A percentile compares a stretch with the other conserved stretches of the same genome.
Conservation (phyloP, 1,140 invertebrate species). For the Megalonaias nervosa region DNA sequence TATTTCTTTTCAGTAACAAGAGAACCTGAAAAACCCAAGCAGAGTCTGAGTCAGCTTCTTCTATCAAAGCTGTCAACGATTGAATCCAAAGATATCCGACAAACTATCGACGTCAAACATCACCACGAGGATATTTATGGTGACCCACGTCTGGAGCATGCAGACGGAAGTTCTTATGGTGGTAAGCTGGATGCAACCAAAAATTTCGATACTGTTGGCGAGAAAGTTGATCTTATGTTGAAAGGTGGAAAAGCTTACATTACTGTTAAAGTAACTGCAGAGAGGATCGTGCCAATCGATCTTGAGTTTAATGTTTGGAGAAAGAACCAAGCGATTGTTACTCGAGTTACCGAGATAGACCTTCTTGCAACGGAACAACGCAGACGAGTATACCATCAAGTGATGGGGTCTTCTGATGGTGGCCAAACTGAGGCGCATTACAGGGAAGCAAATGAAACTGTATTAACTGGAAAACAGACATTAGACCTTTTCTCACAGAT, state of each 20-base stretch:
- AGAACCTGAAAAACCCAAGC: conserved; percentile 33
- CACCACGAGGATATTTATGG: conserved; percentile 67
- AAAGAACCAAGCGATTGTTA: conserved; percentile 69
- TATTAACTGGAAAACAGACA: conserved; percentile 57
- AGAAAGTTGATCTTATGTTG: conserved; percentile 65
- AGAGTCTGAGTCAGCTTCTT: conserved; percentile 55
- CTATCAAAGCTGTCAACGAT: conserved; percentile 53
- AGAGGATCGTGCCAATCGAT: conserved; percentile 65
- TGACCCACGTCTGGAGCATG: conserved; percentile 59
- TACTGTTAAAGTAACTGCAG: conserved; percentile 65
- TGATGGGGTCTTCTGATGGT: conserved; percentile 55
- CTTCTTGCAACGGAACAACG: conserved; percentile 65
- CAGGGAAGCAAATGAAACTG: conserved; percentile 38
- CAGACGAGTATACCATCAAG: conserved; percentile 60
- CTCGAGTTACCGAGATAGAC: conserved; percentile 68
- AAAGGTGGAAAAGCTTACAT: conserved; percentile 64
- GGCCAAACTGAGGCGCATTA: conserved; percentile 13
- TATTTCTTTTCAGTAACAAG: conserved; percentile 42
- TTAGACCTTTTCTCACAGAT: conserved; percentile 61
- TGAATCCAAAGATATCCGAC: conserved; percentile 61
- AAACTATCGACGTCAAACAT: conserved; percentile 66
- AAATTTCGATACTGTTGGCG: conserved; percentile 67
- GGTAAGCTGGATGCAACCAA: conserved; percentile 36
- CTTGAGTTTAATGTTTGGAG: conserved; percentile 66
- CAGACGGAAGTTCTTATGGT: conserved; percentile 48